phyloP scores from a whole-genome alignment of 1,140 invertebrate genomes.

The Matsumurasca onukii region DNA sequence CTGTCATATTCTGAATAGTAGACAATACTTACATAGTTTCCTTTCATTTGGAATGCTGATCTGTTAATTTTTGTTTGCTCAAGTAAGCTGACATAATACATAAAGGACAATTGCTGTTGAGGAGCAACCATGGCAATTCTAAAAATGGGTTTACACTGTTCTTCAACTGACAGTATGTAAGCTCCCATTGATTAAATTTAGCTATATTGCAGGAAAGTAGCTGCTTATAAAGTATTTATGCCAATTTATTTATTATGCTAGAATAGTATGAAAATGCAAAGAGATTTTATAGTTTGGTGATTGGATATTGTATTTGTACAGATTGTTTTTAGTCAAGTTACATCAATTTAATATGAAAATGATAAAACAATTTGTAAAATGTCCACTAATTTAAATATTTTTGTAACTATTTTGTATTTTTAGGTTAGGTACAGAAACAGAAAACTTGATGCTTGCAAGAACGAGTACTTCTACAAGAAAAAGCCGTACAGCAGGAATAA shows the following conservation, averaged over 20 bases:
- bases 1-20: no score
- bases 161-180: no score
- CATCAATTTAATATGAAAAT: background rate
- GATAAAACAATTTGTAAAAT: background rate
- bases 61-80: no score
- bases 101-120: no score
- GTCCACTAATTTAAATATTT: background rate
- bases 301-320: background rate
- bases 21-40: no score
- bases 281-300: background rate
- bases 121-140: no score
- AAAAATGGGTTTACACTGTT: no score
- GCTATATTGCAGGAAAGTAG: background rate
- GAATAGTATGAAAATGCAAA: background rate
- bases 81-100: no score
- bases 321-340: background rate
- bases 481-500: constrained; percentile 53
- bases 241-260: background rate
- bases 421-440: constrained; percentile 74
- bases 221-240: background rate
- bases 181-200: no score
- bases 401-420: constrained; percentile 4
- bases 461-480: constrained; percentile 76
- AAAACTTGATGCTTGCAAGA: constrained; percentile 85
- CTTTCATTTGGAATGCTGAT: no score